Evolutionary conservation across 1,140 invertebrate genomes (phyloP).

Genomic region (Acyrthosiphon pisum): DNA sequence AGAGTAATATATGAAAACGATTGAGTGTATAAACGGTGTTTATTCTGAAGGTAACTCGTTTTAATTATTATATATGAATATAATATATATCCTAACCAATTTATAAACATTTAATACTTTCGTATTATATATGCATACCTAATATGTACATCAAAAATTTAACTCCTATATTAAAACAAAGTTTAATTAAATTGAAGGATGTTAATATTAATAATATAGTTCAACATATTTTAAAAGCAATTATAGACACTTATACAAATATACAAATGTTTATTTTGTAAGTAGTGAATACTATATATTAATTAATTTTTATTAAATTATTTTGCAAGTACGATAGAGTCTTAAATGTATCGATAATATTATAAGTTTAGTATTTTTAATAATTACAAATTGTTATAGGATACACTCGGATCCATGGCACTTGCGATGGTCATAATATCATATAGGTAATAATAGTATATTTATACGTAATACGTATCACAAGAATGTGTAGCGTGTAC

Average conservation of each 20-base stretch:
- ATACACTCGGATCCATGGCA: background rate
- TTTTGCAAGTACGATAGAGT: background rate
- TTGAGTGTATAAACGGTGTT: background rate
- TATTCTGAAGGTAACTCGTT: background rate
- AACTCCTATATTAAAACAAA: background rate
- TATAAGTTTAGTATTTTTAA: background rate
- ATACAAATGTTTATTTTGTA: background rate
- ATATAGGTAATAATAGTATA: background rate
- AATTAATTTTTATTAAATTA: background rate
- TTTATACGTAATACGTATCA: background rate
- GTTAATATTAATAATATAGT: background rate
- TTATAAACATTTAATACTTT: background rate
- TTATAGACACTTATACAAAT: background rate
- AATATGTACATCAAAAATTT: background rate
- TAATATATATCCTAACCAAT: background rate
- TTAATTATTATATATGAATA: background rate
- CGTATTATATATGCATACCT: background rate
- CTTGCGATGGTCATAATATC: background rate
- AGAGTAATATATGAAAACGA: background rate
- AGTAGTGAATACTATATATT: background rate
- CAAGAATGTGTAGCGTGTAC: background rate
- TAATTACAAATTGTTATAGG: background rate
- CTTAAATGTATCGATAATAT: background rate
- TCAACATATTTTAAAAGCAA: background rate
- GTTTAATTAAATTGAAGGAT: constrained; percentile 9